Evolutionary conservation across 2,113 vertebrate genomes (phyloP).

Genomic region (Furnarius figulus): DNA sequence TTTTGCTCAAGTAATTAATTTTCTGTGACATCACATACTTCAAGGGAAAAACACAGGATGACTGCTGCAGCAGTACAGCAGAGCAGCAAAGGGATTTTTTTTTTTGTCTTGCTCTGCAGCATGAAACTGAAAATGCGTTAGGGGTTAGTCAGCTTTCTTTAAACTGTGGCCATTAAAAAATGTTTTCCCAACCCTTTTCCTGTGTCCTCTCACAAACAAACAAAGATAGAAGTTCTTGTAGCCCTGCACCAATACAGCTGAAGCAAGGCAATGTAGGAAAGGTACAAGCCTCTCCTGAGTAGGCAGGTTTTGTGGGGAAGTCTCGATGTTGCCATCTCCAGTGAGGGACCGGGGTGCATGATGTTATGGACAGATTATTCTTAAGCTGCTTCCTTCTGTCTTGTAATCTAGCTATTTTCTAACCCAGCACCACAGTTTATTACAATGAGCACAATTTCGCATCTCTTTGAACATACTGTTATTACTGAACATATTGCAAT

Average conservation of each 20-base stretch:
- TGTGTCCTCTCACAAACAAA: background rate
- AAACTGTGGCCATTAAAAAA: slow-evolving; percentile 24
- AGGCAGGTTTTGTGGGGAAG: background rate
- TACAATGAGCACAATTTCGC: background rate
- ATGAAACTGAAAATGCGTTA: slow-evolving; percentile 16
- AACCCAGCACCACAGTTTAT: background rate
- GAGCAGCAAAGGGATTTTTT: background rate
- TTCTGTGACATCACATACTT: slow-evolving; percentile 69
- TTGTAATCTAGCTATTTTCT: background rate
- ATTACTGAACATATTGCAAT: background rate
- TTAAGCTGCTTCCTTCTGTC: background rate
- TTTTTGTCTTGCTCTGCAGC: background rate
- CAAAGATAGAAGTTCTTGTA: background rate
- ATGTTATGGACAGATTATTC: background rate
- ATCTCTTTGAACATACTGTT: background rate
- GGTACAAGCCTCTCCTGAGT: background rate
- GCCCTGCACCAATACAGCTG: background rate
- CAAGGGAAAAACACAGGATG: slow-evolving; percentile 58
- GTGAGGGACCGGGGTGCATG: background rate
- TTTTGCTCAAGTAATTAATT: slow-evolving; percentile 68
- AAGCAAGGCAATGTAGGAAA: background rate
- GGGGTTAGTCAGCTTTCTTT: slow-evolving; percentile 21
- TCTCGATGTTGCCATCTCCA: background rate
- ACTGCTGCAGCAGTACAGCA: slow-evolving; percentile 18
- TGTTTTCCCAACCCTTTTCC: background rate